Evolutionary conservation across 2,797 vertebrate genomes (phyloP).

Genomic region (Lacerta agilis): DNA sequence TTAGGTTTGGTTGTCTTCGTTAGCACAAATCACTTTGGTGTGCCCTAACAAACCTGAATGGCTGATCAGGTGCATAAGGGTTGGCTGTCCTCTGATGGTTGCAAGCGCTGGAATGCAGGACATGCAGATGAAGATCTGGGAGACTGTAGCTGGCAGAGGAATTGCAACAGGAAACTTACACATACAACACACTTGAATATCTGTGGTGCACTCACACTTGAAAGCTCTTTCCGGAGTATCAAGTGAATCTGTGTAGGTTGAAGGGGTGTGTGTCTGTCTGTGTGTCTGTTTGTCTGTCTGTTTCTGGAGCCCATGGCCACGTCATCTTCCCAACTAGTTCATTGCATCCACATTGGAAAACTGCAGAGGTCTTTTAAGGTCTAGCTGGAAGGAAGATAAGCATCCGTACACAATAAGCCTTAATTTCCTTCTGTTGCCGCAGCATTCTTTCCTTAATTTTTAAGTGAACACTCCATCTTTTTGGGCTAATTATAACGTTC

Average conservation of each 20-base stretch:
- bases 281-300: too few relatives aligned
- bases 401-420: neutral
- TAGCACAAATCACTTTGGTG: neutral
- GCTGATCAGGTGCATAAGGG: neutral
- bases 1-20: neutral
- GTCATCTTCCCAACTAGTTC: too few relatives aligned
- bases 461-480: slow-evolving; percentile 52
- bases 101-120: neutral
- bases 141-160: neutral
- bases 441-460: slow-evolving; percentile 29
- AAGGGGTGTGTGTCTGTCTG: too few relatives aligned
- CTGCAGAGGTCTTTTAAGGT: neutral
- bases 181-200: neutral
- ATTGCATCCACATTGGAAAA: neutral
- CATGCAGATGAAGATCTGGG: neutral
- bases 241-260: neutral
- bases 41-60: neutral
- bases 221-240: neutral
- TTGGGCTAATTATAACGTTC: slow-evolving; percentile 69
- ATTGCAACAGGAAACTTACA: neutral
- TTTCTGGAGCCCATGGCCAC: neutral
- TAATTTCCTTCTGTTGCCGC: neutral
- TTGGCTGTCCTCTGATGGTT: neutral
- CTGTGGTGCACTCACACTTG: too few relatives aligned
- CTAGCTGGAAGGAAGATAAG: neutral